Evolutionary conservation across 2,113 vertebrate species (phyloP).

Genomic region (Burhinus oedicnemus): DNA sequence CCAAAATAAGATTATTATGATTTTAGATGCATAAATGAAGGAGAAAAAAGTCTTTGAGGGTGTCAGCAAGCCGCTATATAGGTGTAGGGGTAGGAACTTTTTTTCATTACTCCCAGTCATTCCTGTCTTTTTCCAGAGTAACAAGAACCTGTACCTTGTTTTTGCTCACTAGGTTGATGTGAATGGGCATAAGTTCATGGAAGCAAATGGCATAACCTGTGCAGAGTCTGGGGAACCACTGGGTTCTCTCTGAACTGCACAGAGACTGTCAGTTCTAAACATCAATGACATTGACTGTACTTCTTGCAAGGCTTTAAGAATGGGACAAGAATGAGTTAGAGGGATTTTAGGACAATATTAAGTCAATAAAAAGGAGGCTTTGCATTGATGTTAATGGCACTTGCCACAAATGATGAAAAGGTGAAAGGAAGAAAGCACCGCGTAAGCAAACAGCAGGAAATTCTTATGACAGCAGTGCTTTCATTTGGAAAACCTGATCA

Average conservation of each 20-base stretch:
- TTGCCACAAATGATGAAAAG: background rate
- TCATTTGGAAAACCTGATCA: background rate
- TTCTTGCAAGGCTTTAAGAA: background rate
- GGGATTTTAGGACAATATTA: background rate
- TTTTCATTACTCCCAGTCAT: background rate
- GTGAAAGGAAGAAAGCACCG: background rate
- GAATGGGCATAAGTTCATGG: background rate
- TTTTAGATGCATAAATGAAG: background rate
- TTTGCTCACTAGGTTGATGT: background rate
- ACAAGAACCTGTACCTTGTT: background rate
- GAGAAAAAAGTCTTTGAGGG: background rate
- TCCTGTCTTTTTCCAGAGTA: background rate
- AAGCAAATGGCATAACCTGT: background rate
- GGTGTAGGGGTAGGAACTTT: accelerated
- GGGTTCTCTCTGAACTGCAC: background rate
- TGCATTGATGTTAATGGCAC: background rate
- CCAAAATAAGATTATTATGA: background rate
- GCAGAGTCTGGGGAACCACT: background rate
- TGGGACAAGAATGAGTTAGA: background rate
- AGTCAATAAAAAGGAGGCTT: background rate
- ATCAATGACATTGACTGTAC: background rate
- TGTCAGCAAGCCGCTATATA: background rate
- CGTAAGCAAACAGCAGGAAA: background rate
- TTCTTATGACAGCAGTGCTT: background rate
- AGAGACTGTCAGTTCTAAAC: background rate